Percentiles rank a stretch among this genome's conserved stretches.
Conservation (phyloP, 2,888 invertebrate species). For the Diarsia dahlii region DNA sequence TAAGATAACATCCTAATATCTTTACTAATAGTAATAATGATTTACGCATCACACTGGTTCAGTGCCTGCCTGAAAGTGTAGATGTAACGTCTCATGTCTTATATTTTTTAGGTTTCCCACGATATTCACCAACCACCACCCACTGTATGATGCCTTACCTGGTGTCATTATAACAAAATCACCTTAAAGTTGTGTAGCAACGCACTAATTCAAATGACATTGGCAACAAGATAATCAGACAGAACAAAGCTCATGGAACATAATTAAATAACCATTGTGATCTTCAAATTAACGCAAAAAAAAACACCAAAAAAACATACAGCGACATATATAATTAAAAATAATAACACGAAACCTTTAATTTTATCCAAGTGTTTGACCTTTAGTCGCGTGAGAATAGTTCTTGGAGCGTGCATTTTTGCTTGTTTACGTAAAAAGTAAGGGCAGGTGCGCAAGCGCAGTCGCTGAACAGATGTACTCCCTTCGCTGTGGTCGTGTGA, state of each 20-base stretch:
- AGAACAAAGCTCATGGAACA: slow-evolving; percentile 1
- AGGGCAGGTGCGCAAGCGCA: slow-evolving; percentile 51
- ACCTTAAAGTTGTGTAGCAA: not conserved
- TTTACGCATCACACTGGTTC: too few relatives aligned
- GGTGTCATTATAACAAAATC: not conserved
- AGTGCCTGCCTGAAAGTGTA: too few relatives aligned
- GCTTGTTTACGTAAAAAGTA: slow-evolving; percentile 52
- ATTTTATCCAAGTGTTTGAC: slow-evolving; percentile 31
- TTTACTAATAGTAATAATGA: too few relatives aligned
- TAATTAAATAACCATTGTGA: slow-evolving; percentile 12
- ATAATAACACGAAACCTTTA: slow-evolving; percentile 26
- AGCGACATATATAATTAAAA: slow-evolving; percentile 44
- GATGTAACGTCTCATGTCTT: not conserved
- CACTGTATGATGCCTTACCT: not conserved
- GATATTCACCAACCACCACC: not conserved
- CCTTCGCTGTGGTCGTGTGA: slow-evolving; percentile 62
- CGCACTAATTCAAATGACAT: slow-evolving; percentile 7
- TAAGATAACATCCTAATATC: too few relatives aligned
- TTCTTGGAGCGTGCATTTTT: slow-evolving; percentile 48
- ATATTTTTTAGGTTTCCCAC: not conserved
- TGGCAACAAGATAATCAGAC: slow-evolving; percentile 6
- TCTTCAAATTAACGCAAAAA: slow-evolving; percentile 31
- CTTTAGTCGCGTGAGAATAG: slow-evolving; percentile 54
- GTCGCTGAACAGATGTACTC: slow-evolving; percentile 36
- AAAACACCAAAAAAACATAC: slow-evolving; percentile 18